Evolutionary conservation across 2,113 vertebrate genomes (phyloP).

Genomic region (Trematocara unimaculatum): DNA sequence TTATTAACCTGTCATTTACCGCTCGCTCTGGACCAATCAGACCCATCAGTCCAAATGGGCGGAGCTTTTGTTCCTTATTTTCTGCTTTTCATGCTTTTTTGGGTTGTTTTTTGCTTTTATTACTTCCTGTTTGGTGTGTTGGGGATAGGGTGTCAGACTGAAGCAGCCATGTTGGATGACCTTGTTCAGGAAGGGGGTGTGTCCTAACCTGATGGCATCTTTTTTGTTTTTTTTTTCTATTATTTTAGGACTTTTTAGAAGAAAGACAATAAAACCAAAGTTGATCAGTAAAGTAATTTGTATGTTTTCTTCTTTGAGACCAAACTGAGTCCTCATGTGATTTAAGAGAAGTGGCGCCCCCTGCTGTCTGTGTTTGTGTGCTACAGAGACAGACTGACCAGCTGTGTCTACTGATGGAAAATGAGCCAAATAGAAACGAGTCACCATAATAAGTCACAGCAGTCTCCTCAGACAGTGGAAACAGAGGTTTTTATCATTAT

Average conservation of each 20-base stretch:
- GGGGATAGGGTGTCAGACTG: not conserved
- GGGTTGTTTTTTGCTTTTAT: not conserved
- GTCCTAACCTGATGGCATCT: not conserved
- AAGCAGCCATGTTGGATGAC: constrained; percentile 23
- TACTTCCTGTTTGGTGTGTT: not conserved
- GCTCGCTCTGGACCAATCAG: constrained; percentile 29
- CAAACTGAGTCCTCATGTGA: not conserved
- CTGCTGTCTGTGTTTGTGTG: not conserved
- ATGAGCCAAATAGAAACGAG: not conserved
- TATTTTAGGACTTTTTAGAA: not conserved
- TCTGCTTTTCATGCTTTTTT: not conserved
- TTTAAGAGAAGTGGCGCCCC: not conserved
- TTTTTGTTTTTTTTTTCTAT: not conserved
- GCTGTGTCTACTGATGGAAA: not conserved
- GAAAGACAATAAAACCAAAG: constrained; percentile 38
- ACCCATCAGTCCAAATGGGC: not conserved
- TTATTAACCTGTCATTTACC: not conserved
- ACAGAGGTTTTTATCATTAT: not conserved
- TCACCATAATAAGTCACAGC: not conserved
- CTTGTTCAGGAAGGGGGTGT: not conserved
- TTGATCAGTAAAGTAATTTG: not conserved
- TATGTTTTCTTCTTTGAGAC: not conserved
- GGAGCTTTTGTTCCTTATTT: not conserved
- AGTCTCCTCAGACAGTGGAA: not conserved
- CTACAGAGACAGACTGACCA: not conserved